Base-by-base conservation (phyloP, 2,888 invertebrate species). In the Platycheirus rosarum region DNA sequence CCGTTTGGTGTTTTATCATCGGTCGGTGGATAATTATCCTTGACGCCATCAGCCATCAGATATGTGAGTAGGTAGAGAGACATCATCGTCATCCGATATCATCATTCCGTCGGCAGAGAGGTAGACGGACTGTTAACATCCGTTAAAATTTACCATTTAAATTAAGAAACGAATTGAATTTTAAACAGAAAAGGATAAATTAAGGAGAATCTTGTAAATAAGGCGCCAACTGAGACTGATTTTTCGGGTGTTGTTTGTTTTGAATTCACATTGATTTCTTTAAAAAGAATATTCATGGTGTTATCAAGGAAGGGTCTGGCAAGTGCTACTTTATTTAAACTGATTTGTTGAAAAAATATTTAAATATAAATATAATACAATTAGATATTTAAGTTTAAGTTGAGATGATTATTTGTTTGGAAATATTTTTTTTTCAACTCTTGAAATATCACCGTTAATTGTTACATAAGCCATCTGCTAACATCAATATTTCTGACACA, bases 11-110 rank as follows among this genome's bases (percentile, higher is more conserved):
- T 23, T 51, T 71, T 77, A 77, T 77, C 49, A 66, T 51, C 71
- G 79, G 63, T 79, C 44, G 79, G 74, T 74, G 79, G 79, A 69
- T 79, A 79, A 74, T 74, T 79, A 69, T 79, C 74, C 74, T 74
- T 35, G 42, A 42, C 37, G 40, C 37, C 63, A 46, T 68, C 40
- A 57, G 42, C 16, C 18, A 40, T 23, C 7, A 35, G n/a, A 32
- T 55, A 11, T 32, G n/a, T 18, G 5, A 7, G 11, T 1, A 44
- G 9, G 44, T 44, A 37, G 23, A 57, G 23, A 29, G 13, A 11
- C 11, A 9, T 20, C 16, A 3, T 32, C 32, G 13, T 14, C 3
- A 18, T 1, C 35, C n/a, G n/a, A n/a, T n/a, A n/a, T n/a, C n/a
- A n/a, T n/a, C n/a, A n/a, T n/a, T n/a, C n/a, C n/a, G n/a, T n/a